These are phyloP conservation scores for Opisthocomus hoazin DNA, from an alignment of 2,113 vertebrate genomes.

Conservation along the genomic window DNA sequence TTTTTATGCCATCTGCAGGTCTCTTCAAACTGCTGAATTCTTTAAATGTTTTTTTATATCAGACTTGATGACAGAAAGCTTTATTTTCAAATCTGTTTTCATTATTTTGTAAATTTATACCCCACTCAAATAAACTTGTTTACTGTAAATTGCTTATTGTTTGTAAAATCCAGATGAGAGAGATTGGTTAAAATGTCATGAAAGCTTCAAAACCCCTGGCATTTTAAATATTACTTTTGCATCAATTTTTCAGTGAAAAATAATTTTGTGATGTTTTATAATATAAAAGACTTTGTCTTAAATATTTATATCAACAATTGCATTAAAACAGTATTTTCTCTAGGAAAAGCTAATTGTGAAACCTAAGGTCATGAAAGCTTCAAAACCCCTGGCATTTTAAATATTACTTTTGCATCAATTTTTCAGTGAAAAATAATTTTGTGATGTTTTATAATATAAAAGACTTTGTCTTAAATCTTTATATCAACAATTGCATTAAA, in stretches of 20 bases:
- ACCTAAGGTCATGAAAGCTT: background rate
- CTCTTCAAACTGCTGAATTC: background rate
- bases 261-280: background rate
- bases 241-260: background rate
- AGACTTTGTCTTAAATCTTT: background rate
- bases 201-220: background rate
- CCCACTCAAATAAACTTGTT: background rate
- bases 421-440: background rate
- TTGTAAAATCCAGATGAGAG: background rate
- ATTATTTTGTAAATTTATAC: background rate
- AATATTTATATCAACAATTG: background rate
- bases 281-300: background rate
- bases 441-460: background rate
- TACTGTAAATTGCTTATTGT: background rate
- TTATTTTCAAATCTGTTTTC: background rate
- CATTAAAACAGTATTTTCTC: background rate
- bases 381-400: background rate
- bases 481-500: background rate
- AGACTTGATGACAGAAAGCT: background rate
- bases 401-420: background rate
- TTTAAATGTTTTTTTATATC: background rate
- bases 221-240: background rate
- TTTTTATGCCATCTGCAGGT: constrained; percentile 39
- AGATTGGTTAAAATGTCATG: background rate
- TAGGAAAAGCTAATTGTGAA: background rate